Percentiles rank a stretch among this genome's conserved stretches.
These are phyloP conservation scores for Microchrysa polita DNA, from an alignment of 2,888 invertebrate species.

Conservation along the genomic window DNA sequence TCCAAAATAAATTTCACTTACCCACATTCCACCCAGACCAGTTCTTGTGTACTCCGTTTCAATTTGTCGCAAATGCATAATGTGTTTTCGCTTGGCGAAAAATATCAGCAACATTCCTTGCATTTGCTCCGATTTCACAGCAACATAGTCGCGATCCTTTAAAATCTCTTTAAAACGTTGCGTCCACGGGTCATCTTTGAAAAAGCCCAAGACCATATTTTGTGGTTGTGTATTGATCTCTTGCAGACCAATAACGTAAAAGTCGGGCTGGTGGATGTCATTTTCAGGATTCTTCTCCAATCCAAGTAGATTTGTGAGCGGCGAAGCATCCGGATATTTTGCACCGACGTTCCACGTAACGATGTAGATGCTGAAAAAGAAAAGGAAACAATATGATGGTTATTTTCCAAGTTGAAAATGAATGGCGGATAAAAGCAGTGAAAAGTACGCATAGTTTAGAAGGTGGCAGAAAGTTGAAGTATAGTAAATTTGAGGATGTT, in stretches of 20 bases:
- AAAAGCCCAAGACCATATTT: slow-evolving; percentile 80
- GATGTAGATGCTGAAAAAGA: slow-evolving; percentile 74
- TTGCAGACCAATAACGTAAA: slow-evolving; percentile 87
- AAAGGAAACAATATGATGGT: neutral
- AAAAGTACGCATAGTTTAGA: too few species aligned
- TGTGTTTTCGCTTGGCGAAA: slow-evolving; percentile 80
- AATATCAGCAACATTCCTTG: slow-evolving; percentile 85
- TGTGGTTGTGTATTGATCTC: slow-evolving; percentile 91
- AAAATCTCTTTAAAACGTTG: slow-evolving; percentile 76
- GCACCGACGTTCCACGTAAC: slow-evolving; percentile 93
- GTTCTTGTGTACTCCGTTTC: slow-evolving; percentile 90
- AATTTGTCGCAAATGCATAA: slow-evolving; percentile 83
- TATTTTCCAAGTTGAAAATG: too few species aligned
- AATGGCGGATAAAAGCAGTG: too few species aligned
- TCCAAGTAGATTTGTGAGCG: slow-evolving; percentile 75
- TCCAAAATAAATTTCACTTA: slow-evolving; percentile 66
- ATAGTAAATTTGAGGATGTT: too few species aligned
- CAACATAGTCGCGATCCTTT: slow-evolving; percentile 76
- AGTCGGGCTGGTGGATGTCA: slow-evolving; percentile 76
- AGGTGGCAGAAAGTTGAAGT: too few species aligned
- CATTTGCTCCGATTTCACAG: slow-evolving; percentile 81
- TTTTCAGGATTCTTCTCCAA: slow-evolving; percentile 72
- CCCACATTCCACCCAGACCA: slow-evolving; percentile 93
- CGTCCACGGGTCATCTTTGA: slow-evolving; percentile 90
- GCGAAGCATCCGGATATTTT: slow-evolving; percentile 76